Percentiles rank a stretch among this genome's conserved stretches.
These are phyloP conservation scores for Sarcophilus harrisii DNA, from an alignment of 2,797 vertebrate genomes.

Conservation along the genomic window DNA sequence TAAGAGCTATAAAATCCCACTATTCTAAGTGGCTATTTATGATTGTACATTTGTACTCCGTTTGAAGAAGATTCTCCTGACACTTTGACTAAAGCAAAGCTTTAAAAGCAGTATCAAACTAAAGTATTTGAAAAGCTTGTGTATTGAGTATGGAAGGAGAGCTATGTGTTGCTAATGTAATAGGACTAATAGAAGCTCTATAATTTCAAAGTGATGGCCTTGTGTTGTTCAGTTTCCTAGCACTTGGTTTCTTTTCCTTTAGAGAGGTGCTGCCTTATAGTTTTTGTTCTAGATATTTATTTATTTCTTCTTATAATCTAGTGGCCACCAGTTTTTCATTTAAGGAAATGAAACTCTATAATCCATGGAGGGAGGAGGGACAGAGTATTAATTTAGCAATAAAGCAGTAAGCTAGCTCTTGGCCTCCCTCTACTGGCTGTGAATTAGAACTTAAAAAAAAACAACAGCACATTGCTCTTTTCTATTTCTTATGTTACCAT, in stretches of 20 bases:
- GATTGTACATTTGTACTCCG: constrained; percentile 39
- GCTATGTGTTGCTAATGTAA: constrained; percentile 27
- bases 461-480: neutral
- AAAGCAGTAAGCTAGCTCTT: constrained; percentile 53
- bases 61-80: constrained; percentile 54
- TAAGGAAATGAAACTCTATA: constrained; percentile 56
- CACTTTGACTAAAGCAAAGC: constrained; percentile 67
- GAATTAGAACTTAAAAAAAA: neutral
- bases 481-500: neutral
- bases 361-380: constrained; percentile 25
- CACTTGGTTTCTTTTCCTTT: constrained; percentile 68
- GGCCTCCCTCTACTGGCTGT: constrained; percentile 69
- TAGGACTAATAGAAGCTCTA: constrained; percentile 44
- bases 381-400: constrained; percentile 34
- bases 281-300: constrained; percentile 45
- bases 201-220: constrained; percentile 50
- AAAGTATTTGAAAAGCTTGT: constrained; percentile 51
- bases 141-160: constrained; percentile 58
- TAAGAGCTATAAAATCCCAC: neutral
- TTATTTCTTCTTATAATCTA: constrained; percentile 61
- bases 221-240: constrained; percentile 39
- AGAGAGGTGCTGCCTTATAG: constrained; percentile 51
- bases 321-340: constrained; percentile 51
- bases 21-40: neutral
- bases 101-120: constrained; percentile 60